Evolutionary conservation across 1,140 invertebrate species (phyloP).

Genomic region (Trichonephila inaurata): DNA sequence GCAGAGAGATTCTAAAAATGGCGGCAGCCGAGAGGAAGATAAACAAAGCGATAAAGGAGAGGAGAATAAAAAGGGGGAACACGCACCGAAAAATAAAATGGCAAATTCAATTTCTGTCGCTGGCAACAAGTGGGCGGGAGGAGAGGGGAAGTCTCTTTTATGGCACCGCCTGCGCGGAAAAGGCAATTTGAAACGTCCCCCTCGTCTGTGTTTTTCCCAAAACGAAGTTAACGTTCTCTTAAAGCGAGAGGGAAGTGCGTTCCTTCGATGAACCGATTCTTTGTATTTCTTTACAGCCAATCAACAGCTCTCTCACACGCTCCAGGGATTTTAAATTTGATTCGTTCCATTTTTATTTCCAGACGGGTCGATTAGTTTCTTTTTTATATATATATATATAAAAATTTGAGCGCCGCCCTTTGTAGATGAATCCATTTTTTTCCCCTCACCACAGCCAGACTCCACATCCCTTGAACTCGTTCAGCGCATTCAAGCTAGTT

Average conservation of each 20-base stretch:
- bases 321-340: no score
- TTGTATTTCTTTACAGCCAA: no score
- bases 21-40: not conserved
- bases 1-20: not conserved
- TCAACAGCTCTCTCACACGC: no score
- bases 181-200: not conserved
- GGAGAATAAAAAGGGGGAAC: slow-evolving; percentile 15
- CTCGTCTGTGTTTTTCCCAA: not conserved
- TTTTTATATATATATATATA: no score
- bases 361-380: no score
- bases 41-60: slow-evolving; percentile 43
- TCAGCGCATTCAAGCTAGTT: no score
- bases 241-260: not conserved
- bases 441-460: no score
- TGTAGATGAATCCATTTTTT: no score
- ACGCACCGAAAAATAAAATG: slow-evolving; percentile 38
- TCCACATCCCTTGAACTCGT: no score
- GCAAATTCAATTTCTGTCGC: slow-evolving; percentile 57
- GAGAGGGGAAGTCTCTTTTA: slow-evolving; percentile 23
- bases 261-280: not conserved
- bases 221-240: not conserved
- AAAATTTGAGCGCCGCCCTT: no score
- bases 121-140: slow-evolving; percentile 53
- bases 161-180: slow-evolving; percentile 1
- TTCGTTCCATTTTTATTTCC: no score